These are phyloP conservation scores for Sinodicranocentrus sp. DNA, from an alignment of 2,888 invertebrate species.

Conservation along the genomic window DNA sequence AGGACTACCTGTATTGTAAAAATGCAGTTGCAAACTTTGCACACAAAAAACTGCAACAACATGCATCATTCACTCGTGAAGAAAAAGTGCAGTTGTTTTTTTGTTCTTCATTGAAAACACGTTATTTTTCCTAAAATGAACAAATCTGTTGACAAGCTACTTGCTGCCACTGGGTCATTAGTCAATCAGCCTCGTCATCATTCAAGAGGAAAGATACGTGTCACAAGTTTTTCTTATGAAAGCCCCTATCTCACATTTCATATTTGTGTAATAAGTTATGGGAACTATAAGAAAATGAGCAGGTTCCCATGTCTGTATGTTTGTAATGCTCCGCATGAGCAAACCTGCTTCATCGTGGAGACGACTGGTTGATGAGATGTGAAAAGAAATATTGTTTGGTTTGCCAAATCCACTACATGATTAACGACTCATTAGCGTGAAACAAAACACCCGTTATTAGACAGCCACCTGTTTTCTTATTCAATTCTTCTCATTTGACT, in stretches of 20 bases:
- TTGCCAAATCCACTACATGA: neutral
- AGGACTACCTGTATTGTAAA: no score
- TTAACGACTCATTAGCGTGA: constrained; percentile 19
- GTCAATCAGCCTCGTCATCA: neutral
- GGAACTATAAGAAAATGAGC: constrained; percentile 41
- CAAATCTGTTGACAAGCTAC: constrained; percentile 1
- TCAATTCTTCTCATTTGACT: neutral
- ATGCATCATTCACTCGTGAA: no score
- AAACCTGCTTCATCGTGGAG: no score
- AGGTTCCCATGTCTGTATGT: constrained; percentile 42
- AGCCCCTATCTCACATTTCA: neutral
- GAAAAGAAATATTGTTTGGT: neutral
- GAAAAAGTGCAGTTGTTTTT: no score
- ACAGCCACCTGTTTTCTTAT: neutral
- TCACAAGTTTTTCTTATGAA: neutral
- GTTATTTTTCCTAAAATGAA: constrained; percentile 3
- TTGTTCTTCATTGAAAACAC: constrained; percentile 6
- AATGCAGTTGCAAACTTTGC: no score
- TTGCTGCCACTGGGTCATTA: neutral
- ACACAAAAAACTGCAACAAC: no score
- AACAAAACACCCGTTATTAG: constrained; percentile 11
- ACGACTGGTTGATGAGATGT: neutral
- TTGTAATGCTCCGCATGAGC: neutral
- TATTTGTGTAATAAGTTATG: constrained; percentile 29
- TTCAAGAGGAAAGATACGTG: no score